Conservation (phyloP, 2,888 invertebrate species). For the Rugalucina vietnamica region DNA sequence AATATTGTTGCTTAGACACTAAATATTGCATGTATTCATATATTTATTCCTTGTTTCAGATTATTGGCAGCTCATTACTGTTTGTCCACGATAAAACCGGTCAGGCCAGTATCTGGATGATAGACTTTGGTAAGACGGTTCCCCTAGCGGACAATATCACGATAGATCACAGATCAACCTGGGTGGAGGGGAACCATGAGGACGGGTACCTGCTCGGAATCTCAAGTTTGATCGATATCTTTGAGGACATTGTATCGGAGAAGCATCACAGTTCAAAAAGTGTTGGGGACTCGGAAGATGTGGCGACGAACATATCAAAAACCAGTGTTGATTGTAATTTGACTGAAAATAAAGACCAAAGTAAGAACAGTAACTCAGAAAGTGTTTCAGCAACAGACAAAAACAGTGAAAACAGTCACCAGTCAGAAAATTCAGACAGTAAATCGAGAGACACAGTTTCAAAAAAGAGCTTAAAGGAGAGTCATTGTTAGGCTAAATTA, state of each 20-base stretch:
- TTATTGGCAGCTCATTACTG: slow-evolving; percentile 83
- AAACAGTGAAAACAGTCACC: background rate
- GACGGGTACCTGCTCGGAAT: slow-evolving; percentile 97
- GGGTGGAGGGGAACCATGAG: slow-evolving; percentile 97
- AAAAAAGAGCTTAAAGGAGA: background rate
- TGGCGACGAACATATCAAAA: background rate
- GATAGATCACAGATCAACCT: slow-evolving; percentile 92
- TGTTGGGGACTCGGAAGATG: background rate
- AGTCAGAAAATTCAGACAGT: background rate
- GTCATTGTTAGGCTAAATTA: background rate
- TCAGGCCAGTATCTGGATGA: slow-evolving; percentile 82
- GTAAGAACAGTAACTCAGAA: background rate
- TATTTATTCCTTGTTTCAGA: slow-evolving; percentile 76
- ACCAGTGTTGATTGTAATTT: background rate
- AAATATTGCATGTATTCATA: too few species aligned
- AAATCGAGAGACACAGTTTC: background rate
- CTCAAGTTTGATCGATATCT: slow-evolving; percentile 94
- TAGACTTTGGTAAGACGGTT: slow-evolving; percentile 83
- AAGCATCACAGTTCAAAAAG: background rate
- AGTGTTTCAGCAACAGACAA: background rate
- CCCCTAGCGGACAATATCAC: slow-evolving; percentile 86
- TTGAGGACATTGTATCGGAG: slow-evolving; percentile 83
- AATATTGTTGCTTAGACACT: too few species aligned
- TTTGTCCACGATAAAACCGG: slow-evolving; percentile 82
- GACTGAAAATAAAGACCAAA: background rate